Percentiles rank a stretch among this genome's conserved stretches.
Conservation (phyloP, 2,797 vertebrate genomes). For the Diplodus puntazzo region DNA sequence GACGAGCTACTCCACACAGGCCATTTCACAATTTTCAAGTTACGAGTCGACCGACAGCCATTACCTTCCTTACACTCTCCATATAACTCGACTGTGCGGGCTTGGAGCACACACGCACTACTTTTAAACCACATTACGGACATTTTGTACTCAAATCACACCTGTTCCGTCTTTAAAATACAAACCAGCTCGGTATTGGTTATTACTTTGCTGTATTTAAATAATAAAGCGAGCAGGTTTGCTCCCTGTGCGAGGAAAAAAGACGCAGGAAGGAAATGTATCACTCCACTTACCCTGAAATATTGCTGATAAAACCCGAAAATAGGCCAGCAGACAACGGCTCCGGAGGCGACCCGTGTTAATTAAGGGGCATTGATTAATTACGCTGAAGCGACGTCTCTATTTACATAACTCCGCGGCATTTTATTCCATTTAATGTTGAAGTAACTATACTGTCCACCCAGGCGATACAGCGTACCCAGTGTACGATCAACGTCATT, state of each 20-base stretch:
- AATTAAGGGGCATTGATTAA: constrained; percentile 49
- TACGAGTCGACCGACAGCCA: constrained; percentile 84
- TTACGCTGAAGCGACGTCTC: constrained; percentile 52
- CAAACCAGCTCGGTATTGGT: background rate
- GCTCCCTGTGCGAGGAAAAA: constrained; percentile 71
- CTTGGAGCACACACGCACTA: constrained; percentile 52
- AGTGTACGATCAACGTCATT: constrained; percentile 80
- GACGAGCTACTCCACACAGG: constrained; percentile 58
- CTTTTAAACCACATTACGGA: constrained; percentile 47
- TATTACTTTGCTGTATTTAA: constrained; percentile 55
- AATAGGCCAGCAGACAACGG: constrained; percentile 42
- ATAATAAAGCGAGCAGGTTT: constrained; percentile 55
- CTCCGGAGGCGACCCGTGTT: constrained; percentile 43
- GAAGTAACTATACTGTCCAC: constrained; percentile 84
- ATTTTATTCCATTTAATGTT: constrained; percentile 83
- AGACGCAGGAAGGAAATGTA: constrained; percentile 87
- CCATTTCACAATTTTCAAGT: constrained; percentile 82
- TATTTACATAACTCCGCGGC: constrained; percentile 72
- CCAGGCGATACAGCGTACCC: constrained; percentile 79
- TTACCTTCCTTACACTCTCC: constrained; percentile 78
- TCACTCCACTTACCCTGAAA: constrained; percentile 86
- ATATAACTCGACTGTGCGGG: constrained; percentile 61
- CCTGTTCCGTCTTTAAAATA: background rate
- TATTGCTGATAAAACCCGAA: constrained; percentile 75
- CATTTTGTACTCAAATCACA: background rate